A percentile compares a stretch with the other conserved stretches of the same genome.
Conservation (phyloP, 1,140 invertebrate genomes). For the Bombus soroeensis region DNA sequence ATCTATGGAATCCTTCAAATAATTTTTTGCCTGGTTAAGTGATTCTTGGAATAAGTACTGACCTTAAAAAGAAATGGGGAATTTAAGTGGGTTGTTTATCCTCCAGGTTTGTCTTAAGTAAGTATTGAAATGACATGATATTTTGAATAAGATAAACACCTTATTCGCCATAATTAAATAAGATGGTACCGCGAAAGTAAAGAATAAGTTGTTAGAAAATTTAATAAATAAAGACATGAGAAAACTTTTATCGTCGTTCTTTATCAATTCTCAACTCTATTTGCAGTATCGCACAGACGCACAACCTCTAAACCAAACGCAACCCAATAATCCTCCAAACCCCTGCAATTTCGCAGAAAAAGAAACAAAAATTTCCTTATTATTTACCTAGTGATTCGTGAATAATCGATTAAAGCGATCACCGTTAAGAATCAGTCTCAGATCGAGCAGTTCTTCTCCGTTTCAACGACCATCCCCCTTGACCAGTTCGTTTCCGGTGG, state of each 20-base stretch:
- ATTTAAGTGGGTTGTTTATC: no score
- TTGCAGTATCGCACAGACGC: neutral
- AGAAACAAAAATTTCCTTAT: neutral
- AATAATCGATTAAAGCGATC: constrained; percentile 24
- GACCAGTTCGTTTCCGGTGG: constrained; percentile 65
- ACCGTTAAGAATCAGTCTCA: neutral
- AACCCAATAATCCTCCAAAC: no score
- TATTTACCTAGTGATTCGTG: no score
- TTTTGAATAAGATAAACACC: no score
- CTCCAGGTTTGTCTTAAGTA: no score
- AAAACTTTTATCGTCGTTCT: no score
- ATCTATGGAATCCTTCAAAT: neutral
- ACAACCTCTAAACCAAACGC: neutral
- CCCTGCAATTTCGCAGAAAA: neutral
- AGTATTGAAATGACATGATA: no score
- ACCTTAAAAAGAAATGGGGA: no score
- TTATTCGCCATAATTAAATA: no score
- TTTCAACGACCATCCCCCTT: constrained; percentile 34
- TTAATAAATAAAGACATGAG: neutral
- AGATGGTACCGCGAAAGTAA: no score
- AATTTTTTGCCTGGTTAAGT: neutral
- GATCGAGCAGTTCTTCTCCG: neutral
- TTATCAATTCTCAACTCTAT: neutral
- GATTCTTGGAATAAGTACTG: neutral
- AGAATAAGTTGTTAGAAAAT: neutral